Evolutionary conservation across 2,113 vertebrate species (phyloP).

Genomic region (Physeter macrocephalus): DNA sequence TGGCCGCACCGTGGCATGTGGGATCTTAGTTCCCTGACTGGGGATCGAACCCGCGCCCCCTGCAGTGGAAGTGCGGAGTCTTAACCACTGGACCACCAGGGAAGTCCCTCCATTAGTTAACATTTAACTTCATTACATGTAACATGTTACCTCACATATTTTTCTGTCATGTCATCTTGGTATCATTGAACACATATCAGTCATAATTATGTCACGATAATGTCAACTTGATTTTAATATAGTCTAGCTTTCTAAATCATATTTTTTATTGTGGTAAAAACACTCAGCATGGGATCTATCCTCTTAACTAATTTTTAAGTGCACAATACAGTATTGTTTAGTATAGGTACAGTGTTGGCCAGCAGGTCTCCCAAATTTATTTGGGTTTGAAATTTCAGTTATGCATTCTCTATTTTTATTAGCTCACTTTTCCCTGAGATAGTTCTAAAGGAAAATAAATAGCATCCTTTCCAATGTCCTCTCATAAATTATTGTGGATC

Average conservation of each 20-base stretch:
- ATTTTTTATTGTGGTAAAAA: background rate
- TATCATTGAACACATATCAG: background rate
- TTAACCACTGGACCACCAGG: background rate
- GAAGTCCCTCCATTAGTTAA: background rate
- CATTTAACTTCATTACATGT: background rate
- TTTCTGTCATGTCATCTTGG: background rate
- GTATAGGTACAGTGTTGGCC: background rate
- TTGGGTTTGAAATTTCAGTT: background rate
- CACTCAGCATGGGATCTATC: background rate
- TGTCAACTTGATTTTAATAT: constrained; percentile 12
- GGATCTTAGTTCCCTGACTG: background rate
- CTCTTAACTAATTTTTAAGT: background rate
- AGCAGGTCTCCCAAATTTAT: background rate
- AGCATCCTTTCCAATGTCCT: background rate
- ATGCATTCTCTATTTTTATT: background rate
- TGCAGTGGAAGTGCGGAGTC: background rate
- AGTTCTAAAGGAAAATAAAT: background rate
- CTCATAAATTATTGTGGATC: background rate
- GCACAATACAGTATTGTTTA: background rate
- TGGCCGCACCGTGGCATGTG: fast-evolving
- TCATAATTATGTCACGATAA: constrained; percentile 17
- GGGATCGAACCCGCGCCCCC: too few relatives aligned
- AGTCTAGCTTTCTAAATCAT: background rate
- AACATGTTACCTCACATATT: background rate
- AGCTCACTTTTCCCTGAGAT: background rate